Evolutionary conservation across 2,797 vertebrate genomes (phyloP).

Genomic region (Crypturellus tataupa): DNA sequence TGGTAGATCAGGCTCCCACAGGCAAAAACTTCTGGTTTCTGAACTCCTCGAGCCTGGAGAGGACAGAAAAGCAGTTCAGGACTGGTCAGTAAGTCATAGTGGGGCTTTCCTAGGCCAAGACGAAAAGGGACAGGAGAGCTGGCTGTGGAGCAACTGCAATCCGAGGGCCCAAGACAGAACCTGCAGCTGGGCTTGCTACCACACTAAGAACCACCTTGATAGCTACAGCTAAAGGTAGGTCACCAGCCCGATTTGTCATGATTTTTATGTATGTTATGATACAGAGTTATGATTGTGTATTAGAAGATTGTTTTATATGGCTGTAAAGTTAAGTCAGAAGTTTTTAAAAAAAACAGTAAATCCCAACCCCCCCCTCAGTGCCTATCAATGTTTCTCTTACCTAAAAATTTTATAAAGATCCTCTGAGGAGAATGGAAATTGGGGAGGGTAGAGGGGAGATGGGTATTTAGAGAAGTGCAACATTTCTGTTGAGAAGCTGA

Average conservation of each 20-base stretch:
- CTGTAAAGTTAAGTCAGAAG: not conserved
- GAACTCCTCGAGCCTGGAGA: not conserved
- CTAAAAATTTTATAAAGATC: not conserved
- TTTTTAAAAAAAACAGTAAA: not conserved
- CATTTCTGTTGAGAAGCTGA: not conserved
- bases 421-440: not conserved
- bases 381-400: not conserved
- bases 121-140: fast-evolving
- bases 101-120: not conserved
- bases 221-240: fast-evolving
- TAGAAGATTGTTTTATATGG: fast-evolving
- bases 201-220: fast-evolving
- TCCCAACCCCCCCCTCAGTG: fast-evolving
- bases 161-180: not conserved
- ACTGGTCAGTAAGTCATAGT: fast-evolving
- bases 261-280: not conserved
- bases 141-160: fast-evolving
- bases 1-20: not conserved
- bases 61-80: not conserved
- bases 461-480: not conserved
- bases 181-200: not conserved
- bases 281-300: fast-evolving
- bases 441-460: too few species aligned
- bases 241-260: not conserved
- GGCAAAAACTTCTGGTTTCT: not conserved